These are phyloP conservation scores for Caenorhabditis tropicalis DNA, from an alignment of 1,140 invertebrate species.

Conservation along the genomic window DNA sequence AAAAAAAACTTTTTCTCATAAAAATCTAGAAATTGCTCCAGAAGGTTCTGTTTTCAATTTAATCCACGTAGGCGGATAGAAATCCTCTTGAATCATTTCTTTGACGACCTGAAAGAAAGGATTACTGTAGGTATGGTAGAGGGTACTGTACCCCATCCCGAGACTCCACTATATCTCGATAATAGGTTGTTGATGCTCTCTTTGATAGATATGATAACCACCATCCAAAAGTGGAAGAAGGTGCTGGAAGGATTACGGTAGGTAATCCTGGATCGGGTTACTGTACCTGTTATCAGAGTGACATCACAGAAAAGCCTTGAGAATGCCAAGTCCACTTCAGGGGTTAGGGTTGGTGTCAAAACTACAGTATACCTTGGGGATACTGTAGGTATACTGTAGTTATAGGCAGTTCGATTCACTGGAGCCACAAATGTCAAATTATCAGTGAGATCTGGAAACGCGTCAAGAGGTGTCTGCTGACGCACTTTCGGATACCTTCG, in stretches of 20 bases:
- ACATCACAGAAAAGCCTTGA: conserved; percentile 44
- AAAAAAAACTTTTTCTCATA: not conserved
- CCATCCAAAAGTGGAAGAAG: conserved; percentile 9
- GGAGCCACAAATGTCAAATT: not conserved
- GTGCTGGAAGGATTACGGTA: not conserved
- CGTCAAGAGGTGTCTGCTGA: not conserved
- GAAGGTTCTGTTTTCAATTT: not conserved
- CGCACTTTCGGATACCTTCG: not conserved
- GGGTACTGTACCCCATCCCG: conserved; percentile 6
- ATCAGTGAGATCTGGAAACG: not conserved
- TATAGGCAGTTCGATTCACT: not conserved
- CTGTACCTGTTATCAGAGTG: conserved; percentile 44
- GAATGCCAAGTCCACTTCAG: conserved; percentile 47
- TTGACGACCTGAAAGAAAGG: not conserved
- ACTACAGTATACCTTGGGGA: conserved; percentile 22
- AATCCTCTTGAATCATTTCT: not conserved
- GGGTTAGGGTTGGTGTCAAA: conserved; percentile 34
- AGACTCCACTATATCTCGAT: not conserved
- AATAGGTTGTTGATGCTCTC: not conserved
- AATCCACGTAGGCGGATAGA: not conserved
- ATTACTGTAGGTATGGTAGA: not conserved
- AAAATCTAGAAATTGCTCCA: not conserved
- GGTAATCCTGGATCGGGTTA: not conserved
- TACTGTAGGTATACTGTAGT: not conserved
- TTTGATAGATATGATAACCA: not conserved